A percentile compares a stretch with the other conserved stretches of the same genome.
These are phyloP conservation scores for Melanophora roralis DNA, from an alignment of 2,888 invertebrate genomes.

Conservation along the genomic window DNA sequence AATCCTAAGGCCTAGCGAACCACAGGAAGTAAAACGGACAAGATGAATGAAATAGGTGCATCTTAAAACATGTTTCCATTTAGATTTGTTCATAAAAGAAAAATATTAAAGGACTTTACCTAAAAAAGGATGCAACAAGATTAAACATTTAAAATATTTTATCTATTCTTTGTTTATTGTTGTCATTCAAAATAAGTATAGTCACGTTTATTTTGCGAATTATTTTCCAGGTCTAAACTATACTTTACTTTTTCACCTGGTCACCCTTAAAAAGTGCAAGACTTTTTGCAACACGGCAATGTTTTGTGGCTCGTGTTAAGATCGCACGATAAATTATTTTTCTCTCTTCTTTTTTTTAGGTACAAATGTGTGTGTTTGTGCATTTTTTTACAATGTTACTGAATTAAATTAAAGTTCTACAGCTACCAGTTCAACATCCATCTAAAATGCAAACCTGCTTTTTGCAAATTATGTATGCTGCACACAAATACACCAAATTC, in stretches of 20 bases:
- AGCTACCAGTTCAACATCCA: constrained; percentile 27
- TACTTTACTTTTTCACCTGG: constrained; percentile 9
- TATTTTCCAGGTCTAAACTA: too few species aligned
- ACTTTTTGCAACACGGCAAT: constrained; percentile 40
- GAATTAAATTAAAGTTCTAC: constrained; percentile 49
- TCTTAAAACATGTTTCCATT: too few species aligned
- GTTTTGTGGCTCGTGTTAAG: constrained; percentile 63
- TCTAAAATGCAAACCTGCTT: not conserved
- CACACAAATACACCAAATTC: not conserved
- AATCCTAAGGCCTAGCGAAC: too few species aligned
- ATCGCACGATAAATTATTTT: constrained; percentile 57
- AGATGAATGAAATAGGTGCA: too few species aligned
- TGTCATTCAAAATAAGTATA: too few species aligned
- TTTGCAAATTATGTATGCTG: not conserved
- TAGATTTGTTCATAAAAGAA: too few species aligned
- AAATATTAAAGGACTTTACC: too few species aligned
- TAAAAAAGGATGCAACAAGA: too few species aligned
- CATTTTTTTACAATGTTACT: constrained; percentile 25
- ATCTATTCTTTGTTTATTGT: too few species aligned
- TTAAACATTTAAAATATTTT: too few species aligned
- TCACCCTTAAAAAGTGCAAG: constrained; percentile 18
- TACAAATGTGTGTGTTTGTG: not conserved
- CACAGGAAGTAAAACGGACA: too few species aligned
- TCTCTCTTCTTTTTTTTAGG: not conserved
- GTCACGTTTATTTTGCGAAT: too few species aligned